A percentile compares a stretch with the other conserved stretches of the same genome.
phyloP scores from a whole-genome alignment of 2,113 vertebrate genomes.

The Phalacrocorax aristotelis region DNA sequence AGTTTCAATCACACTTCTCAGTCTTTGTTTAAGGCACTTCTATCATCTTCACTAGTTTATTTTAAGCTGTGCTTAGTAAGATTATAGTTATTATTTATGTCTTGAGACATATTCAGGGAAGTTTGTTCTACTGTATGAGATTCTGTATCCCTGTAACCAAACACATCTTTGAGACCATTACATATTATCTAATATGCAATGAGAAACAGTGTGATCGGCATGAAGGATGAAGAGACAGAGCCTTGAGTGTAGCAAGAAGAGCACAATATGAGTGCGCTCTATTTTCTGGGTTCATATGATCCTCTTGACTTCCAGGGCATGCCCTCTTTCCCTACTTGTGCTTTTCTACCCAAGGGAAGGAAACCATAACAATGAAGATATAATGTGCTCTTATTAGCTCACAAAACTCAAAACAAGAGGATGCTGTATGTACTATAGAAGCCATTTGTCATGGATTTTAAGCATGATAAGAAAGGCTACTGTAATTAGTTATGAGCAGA shows the following conservation, averaged over 20 bases:
- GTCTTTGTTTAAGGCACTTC: neutral
- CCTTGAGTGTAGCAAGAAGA: neutral
- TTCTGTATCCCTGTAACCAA: neutral
- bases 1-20: neutral
- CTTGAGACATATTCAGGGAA: neutral
- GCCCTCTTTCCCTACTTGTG: neutral
- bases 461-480: neutral
- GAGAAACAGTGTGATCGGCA: neutral
- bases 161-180: neutral
- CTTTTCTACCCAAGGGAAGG: neutral
- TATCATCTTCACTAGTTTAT: neutral
- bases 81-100: neutral
- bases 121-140: neutral
- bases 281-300: neutral
- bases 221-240: neutral
- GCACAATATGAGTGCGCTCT: neutral
- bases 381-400: neutral
- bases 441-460: neutral
- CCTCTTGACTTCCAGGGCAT: neutral
- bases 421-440: neutral
- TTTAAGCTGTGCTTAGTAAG: neutral
- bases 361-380: neutral
- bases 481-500: neutral
- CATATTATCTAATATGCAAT: neutral
- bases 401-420: neutral